Evolutionary conservation across 1,140 invertebrate species (phyloP), one percentile per base, ranked within the genome.

Genomic region (Homalodisca vitripennis): DNA sequence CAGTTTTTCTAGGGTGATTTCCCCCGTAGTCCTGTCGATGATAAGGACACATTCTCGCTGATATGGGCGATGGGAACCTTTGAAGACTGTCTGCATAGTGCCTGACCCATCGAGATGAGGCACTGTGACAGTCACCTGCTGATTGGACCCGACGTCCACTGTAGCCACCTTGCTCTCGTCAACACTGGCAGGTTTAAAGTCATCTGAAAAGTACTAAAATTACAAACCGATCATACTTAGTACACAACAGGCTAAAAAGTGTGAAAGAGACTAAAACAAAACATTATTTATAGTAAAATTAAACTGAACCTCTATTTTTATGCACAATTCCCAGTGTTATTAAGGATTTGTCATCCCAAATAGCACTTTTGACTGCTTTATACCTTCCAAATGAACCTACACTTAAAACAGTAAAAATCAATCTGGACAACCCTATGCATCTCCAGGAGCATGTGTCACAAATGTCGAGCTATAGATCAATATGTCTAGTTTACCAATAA

Each of bases 121-220:
- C 70, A 97, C 92, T 70, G 92, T 95, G 22, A 98, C 93, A 66
- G 93, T 95, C 75, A 92, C 88, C 82, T 94, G 92, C 81, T 95
- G 90, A 77, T 91, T 93, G 68, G 87, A 85, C 63, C 91, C 92
- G 64, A 98, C 90, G 79, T 97, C 93, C 27, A 98, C 87, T 24
- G 85, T 89, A 24, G 94, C 94, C 81, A 92, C 90, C 83, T 97
- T 93, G 70, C 88, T 92, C 17, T 91, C 88, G 81, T 98, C 95
- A 46, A 98, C 93, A 77, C 94, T 97, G 1, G 95, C 95, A 76
- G 96, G 95, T 80, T 98, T 98, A 79, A 98, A 98, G 82, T 98
- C 95, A 92, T 94, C 93, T 96, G 80, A 87, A 86, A 72, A 73
- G 65, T 57, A n/a, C n/a, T n/a, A n/a, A n/a, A n/a, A n/a, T n/a